Evolutionary conservation across 1,140 invertebrate genomes (phyloP), one percentile per base, ranked within the genome.

Genomic region (Leptinotarsa undecemlineata): DNA sequence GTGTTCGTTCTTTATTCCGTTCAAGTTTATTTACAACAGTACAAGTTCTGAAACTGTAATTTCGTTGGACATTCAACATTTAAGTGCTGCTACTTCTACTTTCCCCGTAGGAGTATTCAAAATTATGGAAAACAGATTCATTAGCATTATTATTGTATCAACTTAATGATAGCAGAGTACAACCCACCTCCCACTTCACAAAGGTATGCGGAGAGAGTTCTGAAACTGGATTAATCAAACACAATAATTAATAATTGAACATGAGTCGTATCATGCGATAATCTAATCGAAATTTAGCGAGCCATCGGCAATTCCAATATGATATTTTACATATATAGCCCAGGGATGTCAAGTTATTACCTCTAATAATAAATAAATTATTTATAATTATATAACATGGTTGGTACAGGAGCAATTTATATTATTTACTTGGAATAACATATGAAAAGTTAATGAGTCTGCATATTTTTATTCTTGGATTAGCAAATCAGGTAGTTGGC

Each of bases 401-500:
- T 19, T 57, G 51, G 17, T 57, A n/a, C 51, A 17, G 17, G 0
- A 42, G 51, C n/a, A 57, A 57, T 57, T 57, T 57, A 57, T 57
- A 57, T 57, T 19, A 57, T 57, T 57, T 57, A 57, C 51, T 57
- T 17, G 15, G 51, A 19, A 57, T 57, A 57, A 17, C 4, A 57
- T 57, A 57, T 57, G 51, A 57, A n/a, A 57, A 57, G 51, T 3
- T 57, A 57, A 57, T 57, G 51, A 57, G 51, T 19, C 51, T 57
- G 51, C n/a, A 57, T 57, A 57, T 42, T 42, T 42, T 42, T 11
- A 42, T 42, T 42, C 33, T 42, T 42, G 33, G 33, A 42, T 42
- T 42, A 42, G 33, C 33, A 42, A 42, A 42, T 42, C 33, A 42
- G 33, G 8, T 42, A 11, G 33, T 11, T 42, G 33, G 11, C 33